Evolutionary conservation across 2,113 vertebrate genomes (phyloP), one percentile per base, ranked within the genome.

Genomic region (Hiodon tergisus): DNA sequence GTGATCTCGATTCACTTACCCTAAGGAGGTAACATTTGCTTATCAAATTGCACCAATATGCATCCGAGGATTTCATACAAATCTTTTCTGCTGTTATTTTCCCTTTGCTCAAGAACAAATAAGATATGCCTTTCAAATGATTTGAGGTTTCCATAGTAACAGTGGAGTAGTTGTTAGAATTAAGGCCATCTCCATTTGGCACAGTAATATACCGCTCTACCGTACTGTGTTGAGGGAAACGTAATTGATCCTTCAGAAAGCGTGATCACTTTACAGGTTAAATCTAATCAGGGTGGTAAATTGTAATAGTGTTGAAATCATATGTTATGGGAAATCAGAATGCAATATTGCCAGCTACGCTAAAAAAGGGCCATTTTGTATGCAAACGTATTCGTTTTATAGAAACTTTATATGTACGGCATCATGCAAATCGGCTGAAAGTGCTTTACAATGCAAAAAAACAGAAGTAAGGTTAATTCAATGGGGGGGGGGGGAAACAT

Each of bases 61-160:
- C 31, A 31, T 31, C 31, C 31, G 31, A 31, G 31, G 31, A 31
- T 31, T 31, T 31, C 31, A 31, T 31, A 31, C 31, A 31, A 31
- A 31, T 31, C 31, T 31, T 31, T 31, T 31, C 31, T 31, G 31
- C 31, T 31, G 31, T 31, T 31, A 31, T 57, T 57, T 47, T 66
- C 46, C 46, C 10, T 11, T 47, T 47, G 4, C 3, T 14, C 13
- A 46, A 4, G 31, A 47, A 11, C 17, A 47, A 48, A 66, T 66
- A 48, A 10, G 46, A 66, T 48, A 16, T 47, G 4, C 13, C 48
- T 66, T 66, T 7, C 48, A 66, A 66, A 7, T 48, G 31, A 47
- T 65, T 65, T 65, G 62, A 65, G 9, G 31, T 66, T 66, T 47
- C 63, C 63, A 66, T 66, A 47, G 63, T 48, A 66, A 66, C 63